phyloP scores from a whole-genome alignment of 2,113 vertebrate species.

The Promerops cafer region DNA sequence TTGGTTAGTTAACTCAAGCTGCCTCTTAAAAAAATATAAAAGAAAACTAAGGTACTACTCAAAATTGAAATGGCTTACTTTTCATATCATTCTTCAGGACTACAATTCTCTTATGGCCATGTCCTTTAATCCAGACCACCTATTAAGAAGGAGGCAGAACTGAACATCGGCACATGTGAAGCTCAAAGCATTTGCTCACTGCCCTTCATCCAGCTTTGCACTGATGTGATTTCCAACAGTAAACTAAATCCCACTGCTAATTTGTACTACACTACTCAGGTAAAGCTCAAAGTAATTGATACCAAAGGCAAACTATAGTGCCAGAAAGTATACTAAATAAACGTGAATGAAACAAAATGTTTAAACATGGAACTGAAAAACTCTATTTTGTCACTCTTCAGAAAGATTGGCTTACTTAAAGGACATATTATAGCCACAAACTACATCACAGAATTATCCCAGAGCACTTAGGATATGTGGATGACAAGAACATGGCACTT shows the following conservation, averaged over 20 bases:
- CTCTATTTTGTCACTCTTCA: background rate
- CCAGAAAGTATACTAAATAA: background rate
- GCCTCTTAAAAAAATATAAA: background rate
- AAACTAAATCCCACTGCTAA: background rate
- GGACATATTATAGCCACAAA: background rate
- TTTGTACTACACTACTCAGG: background rate
- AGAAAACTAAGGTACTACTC: background rate
- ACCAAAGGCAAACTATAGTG: background rate
- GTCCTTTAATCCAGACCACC: slow-evolving; percentile 99
- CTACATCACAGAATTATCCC: background rate
- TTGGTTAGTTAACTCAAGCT: background rate
- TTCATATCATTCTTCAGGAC: slow-evolving; percentile 99
- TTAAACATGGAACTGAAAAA: background rate
- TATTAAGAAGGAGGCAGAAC: slow-evolving; percentile 24
- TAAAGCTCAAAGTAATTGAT: background rate
- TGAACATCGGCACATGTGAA: background rate
- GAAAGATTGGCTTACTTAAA: background rate
- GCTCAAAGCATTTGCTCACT: background rate
- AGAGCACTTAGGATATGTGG: background rate
- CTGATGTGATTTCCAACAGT: background rate
- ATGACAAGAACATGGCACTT: background rate
- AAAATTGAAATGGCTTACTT: slow-evolving; percentile 71
- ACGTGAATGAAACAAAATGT: background rate
- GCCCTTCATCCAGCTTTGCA: background rate
- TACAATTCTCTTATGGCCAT: slow-evolving; percentile 96